These are phyloP conservation scores for Mionectes macconnelli DNA, from an alignment of 2,113 vertebrate species.

Conservation along the genomic window DNA sequence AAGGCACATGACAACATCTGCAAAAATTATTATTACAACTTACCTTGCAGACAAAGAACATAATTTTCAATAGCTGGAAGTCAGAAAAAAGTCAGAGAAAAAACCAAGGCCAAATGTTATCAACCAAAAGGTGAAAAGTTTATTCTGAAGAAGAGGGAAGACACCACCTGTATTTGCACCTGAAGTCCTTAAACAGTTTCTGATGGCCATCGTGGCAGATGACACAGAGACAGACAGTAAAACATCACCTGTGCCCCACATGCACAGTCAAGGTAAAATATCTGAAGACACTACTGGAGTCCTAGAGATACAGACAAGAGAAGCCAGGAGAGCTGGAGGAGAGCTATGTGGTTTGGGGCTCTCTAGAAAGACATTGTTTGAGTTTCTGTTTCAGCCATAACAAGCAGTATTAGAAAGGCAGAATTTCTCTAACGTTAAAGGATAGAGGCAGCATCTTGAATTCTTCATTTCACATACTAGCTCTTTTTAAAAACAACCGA, in stretches of 20 bases:
- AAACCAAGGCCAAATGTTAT: slow-evolving; percentile 3
- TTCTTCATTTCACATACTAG: not conserved
- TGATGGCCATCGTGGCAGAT: not conserved
- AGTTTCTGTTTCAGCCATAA: not conserved
- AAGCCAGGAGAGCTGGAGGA: not conserved
- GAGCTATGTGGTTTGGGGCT: not conserved
- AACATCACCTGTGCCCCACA: not conserved
- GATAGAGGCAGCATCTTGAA: not conserved
- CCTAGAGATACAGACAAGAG: not conserved
- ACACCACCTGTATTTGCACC: not conserved
- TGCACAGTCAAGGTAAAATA: not conserved
- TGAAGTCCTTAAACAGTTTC: not conserved
- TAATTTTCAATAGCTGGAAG: slow-evolving; percentile 50
- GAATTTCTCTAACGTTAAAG: not conserved
- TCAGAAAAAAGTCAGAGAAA: not conserved
- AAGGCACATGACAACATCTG: not conserved
- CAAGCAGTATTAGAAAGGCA: not conserved
- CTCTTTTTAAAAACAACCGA: not conserved
- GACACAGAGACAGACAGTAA: not conserved
- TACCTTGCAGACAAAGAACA: slow-evolving; percentile 9
- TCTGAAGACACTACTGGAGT: not conserved
- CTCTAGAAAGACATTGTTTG: not conserved
- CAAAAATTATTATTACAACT: not conserved
- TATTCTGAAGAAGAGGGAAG: not conserved
- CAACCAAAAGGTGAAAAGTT: not conserved